Base-by-base conservation (phyloP, 2,888 invertebrate genomes). In the Lasioglossum malachurum region DNA sequence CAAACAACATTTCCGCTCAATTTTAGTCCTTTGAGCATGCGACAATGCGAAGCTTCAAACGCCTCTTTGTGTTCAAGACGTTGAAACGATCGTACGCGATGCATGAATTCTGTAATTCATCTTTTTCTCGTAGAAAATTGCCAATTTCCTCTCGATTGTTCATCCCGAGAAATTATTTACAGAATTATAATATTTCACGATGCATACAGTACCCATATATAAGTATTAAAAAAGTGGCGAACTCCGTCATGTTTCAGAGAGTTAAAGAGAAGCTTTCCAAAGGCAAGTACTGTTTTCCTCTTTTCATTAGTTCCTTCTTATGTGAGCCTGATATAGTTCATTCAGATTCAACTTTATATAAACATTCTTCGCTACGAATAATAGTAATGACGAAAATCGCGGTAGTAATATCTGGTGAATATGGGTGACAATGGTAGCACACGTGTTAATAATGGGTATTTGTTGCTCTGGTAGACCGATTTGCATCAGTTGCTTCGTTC, bases 1-100 rank as follows among this genome's bases (percentile, higher is more conserved):
- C 57, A 72, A 81, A 88, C 75, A 67, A 85, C 83, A 83, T 80
- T 90, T 90, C 91, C 90, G 88, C 53, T 84, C 83, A 91, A 91
- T 91, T 86, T 89, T 86, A 46, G 19, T 74, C 78, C 89, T 88
- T 89, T 75, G 69, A 81, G 64, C 78, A 35, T 12, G 35, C 44
- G 64, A 57, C 38, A 41, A 23, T 69, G 53, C 35, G 35, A n/a
- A 71, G 72, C 57, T 74, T 41, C 46, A 77, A 35, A 74, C 27
- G 19, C 27, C 60, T 35, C 72, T 35, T 64, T 49, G 44, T n/a
- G n/a, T 44, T 64, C 23, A n/a, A 35, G 19, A 53, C 38, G 67
- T 38, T n/a, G 49, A 49, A 49, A 23, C 27, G 49, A 49, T 49
- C 72, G 27, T 46, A 69, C n/a, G 46, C 27, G 72, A 73, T 73